Percentiles rank a stretch among this genome's conserved stretches.
Conservation (phyloP, 1,140 invertebrate genomes). For the Penaeus vannamei region DNA sequence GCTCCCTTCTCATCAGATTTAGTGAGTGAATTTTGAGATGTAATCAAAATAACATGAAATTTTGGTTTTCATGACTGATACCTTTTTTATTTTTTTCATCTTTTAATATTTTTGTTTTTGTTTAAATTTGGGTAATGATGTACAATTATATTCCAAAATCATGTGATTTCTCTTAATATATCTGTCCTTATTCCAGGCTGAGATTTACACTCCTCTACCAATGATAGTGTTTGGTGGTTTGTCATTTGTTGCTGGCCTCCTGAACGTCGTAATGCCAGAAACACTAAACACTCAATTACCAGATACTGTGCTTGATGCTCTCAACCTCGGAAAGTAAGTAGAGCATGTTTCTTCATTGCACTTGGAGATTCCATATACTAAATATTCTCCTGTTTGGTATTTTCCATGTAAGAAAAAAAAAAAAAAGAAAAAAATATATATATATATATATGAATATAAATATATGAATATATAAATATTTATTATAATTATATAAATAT, state of each 20-base stretch:
- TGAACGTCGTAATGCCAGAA: slow-evolving; percentile 53
- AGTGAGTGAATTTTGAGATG: slow-evolving; percentile 30
- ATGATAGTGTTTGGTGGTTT: slow-evolving; percentile 54
- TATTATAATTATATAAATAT: too few relatives aligned
- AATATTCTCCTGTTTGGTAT: too few relatives aligned
- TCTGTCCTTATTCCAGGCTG: slow-evolving; percentile 30
- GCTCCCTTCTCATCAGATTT: slow-evolving; percentile 47
- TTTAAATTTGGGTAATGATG: too few relatives aligned
- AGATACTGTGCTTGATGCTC: slow-evolving; percentile 41
- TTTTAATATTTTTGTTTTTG: neutral
- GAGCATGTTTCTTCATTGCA: neutral
- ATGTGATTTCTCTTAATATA: too few relatives aligned
- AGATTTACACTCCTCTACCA: slow-evolving; percentile 42
- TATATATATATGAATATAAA: too few relatives aligned
- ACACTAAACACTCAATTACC: slow-evolving; percentile 39
- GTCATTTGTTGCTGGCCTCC: slow-evolving; percentile 29
- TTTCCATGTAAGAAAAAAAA: too few relatives aligned
- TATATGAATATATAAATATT: too few relatives aligned
- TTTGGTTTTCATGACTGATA: too few relatives aligned
- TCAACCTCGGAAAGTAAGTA: slow-evolving; percentile 45
- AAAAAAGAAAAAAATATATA: too few relatives aligned
- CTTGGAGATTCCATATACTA: too few relatives aligned
- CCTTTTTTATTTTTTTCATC: neutral
- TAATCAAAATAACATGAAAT: neutral
- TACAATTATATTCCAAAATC: too few relatives aligned